Evolutionary conservation across 2,888 invertebrate species (phyloP).

Genomic region (Limenitis camilla): DNA sequence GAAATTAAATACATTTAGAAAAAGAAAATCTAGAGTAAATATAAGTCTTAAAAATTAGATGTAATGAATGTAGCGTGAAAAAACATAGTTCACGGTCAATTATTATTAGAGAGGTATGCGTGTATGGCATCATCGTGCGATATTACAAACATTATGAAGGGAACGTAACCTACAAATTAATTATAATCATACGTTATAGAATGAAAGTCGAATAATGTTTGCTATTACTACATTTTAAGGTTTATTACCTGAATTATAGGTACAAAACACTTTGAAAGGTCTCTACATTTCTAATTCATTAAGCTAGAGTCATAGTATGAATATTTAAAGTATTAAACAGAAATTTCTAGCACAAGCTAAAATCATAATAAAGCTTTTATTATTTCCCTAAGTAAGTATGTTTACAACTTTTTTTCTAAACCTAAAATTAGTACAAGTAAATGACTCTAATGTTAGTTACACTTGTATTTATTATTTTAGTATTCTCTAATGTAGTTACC

Average conservation of each 20-base stretch:
- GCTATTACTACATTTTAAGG: neutral
- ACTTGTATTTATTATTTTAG: too few species aligned
- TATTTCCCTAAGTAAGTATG: too few species aligned
- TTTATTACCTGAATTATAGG: neutral
- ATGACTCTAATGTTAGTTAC: too few species aligned
- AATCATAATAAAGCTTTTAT: too few species aligned
- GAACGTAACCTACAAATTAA: slow-evolving; percentile 49
- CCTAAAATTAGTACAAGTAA: too few species aligned
- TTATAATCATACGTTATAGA: slow-evolving; percentile 46
- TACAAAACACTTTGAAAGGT: too few species aligned
- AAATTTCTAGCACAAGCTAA: too few species aligned
- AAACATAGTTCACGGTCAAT: slow-evolving; percentile 9
- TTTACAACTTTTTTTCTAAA: too few species aligned
- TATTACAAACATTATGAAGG: slow-evolving; percentile 42
- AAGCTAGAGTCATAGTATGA: too few species aligned
- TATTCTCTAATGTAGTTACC: too few species aligned
- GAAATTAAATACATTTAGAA: neutral
- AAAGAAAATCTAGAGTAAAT: neutral
- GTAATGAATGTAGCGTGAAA: slow-evolving; percentile 3
- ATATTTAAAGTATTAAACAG: too few species aligned
- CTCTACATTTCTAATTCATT: too few species aligned
- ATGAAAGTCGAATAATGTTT: slow-evolving; percentile 14
- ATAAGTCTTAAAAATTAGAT: neutral
- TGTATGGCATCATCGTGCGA: slow-evolving; percentile 39
- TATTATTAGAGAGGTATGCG: slow-evolving; percentile 26